Base-by-base conservation (phyloP, 2,797 vertebrate genomes). In the Mormyrus proboscirostris region DNA sequence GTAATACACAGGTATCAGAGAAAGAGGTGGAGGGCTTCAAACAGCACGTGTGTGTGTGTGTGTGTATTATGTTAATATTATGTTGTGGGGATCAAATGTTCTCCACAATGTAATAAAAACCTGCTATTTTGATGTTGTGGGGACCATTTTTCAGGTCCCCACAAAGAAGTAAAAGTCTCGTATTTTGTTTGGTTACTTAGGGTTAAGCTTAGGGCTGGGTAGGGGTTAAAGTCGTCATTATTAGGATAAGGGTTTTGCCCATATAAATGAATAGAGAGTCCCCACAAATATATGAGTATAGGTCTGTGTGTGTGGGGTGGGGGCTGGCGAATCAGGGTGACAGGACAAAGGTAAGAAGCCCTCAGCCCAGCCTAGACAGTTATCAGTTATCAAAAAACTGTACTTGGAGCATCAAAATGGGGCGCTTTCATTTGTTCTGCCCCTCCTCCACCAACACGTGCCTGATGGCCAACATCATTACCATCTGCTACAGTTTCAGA, bases 1-100 rank as follows among this genome's bases (percentile, higher is more conserved):
- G 97, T 96, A 97, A 97, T 95, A 97, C 95, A 95, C 93, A 94
- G 94, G 94, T 95, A 91, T 92, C 92, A 91, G 92, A 92, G 91
- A 93, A 92, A 94, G 93, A 94, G 94, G 91, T 94, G 93, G 93
- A 94, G 94, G 94, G 94, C 94, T 92, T 0, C 29, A 92, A 93
- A 94, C 89, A 93, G 94, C 91, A 93, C 91, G 83, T 92, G 93
- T 94, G 93, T 91, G 91, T 92, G 93, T 88, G 90, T 91, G 93
- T 84, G 19, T 59, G 55, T 0, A 53, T 55, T 55, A 5, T 4
- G 4, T 55, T 55, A 19, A 19, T 55, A 19, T 19, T 55, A 55
- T 55, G 16, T 19, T 55, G 16, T 55, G 14, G 3, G 3, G 16
- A 55, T 16, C 53, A 53, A 53, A 53, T 53, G 50, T 53, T 53